Evolutionary conservation across 2,797 vertebrate genomes (phyloP), one percentile per base, ranked within the genome.

Genomic region (Xenops minutus): DNA sequence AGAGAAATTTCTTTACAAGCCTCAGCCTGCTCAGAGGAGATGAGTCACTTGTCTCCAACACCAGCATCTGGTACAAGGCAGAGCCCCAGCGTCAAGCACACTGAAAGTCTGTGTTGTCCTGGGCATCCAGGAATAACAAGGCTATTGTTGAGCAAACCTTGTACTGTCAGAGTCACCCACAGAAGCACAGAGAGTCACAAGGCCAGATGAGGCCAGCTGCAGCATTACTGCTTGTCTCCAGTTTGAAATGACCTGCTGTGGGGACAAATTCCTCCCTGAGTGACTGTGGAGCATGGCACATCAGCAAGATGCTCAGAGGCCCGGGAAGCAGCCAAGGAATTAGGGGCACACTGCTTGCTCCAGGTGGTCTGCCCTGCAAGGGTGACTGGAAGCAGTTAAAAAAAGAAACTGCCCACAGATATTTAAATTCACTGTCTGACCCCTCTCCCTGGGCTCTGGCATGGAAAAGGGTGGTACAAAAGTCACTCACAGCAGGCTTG

Each of bases 101-200:
- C 85, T 97, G 88, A 97, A 96, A 78, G 73, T 67, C 93, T 83
- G 91, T 88, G 85, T 94, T 97, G 94, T 90, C 88, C 89, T 93
- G 67, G 32, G 54, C 64, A 82, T 20, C 22, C 21, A 1, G 58
- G 41, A 80, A 97, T 85, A 97, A 97, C n/a, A 63, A 76, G 56
- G 52, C 85, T 67, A 78, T 95, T 97, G 96, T 96, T n/a, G 37
- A 88, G 81, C 71, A 86, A 92, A 91, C 67, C 93, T 94, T 92
- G 88, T 89, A 84, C 95, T 91, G 78, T 85, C 87, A 46, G 85
- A 94, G 81, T 91, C 92, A 94, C 51, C 44, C 91, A 44, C 85
- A 67, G 51, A 48, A 0, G 9, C 79, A 76, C 61, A 71, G 61
- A 51, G 73, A 93, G 91, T 91, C 96, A 96, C 94, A 95, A 94